These are phyloP conservation scores for Pyrgus malvae DNA, from an alignment of 2,888 invertebrate genomes.

Conservation along the genomic window DNA sequence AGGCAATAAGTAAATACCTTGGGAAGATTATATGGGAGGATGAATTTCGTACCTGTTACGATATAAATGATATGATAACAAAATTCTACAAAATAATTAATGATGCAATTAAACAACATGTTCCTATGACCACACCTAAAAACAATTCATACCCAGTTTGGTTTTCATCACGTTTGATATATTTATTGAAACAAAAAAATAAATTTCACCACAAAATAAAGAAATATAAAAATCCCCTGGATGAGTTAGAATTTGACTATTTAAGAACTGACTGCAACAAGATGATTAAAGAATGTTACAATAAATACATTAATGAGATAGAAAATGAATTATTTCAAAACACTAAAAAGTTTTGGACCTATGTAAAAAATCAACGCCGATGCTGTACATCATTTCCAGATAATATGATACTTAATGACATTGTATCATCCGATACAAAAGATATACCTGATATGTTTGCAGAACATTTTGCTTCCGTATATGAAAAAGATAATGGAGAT, in stretches of 20 bases:
- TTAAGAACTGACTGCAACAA: not conserved
- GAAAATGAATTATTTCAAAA: not conserved
- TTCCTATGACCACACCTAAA: not conserved
- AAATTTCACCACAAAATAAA: not conserved
- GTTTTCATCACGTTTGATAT: not conserved
- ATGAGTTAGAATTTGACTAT: not conserved
- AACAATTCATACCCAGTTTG: not conserved
- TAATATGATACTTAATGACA: too few relatives aligned
- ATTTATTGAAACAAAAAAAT: not conserved
- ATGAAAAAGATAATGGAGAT: not conserved
- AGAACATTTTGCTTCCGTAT: not conserved
- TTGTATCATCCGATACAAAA: not conserved
- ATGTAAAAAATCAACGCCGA: not conserved
- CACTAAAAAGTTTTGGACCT: conserved; percentile 3
- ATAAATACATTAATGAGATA: not conserved
- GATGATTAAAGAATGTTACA: not conserved
- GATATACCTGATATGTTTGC: not conserved
- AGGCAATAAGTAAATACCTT: not conserved
- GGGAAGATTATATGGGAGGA: not conserved
- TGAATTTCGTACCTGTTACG: not conserved
- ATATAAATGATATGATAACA: conserved; percentile 2
- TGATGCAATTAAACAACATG: not conserved
- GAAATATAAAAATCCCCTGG: conserved; percentile 1
- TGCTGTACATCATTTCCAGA: too few relatives aligned
- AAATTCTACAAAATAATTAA: not conserved